Evolutionary conservation across 1,140 invertebrate species (phyloP).

Genomic region (Drosophila ohnishii): DNA sequence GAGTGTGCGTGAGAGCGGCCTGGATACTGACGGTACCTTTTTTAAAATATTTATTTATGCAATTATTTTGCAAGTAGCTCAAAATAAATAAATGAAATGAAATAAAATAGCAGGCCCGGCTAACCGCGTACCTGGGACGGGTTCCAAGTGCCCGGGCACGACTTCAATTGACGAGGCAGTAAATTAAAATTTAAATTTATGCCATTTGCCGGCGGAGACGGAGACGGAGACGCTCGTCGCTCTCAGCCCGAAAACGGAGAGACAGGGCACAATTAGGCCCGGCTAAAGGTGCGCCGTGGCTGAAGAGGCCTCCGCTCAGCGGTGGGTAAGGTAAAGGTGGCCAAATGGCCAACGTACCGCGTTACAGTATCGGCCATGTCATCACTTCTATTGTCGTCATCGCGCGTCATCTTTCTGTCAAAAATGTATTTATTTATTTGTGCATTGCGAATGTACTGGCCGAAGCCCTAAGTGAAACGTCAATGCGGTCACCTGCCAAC

Average conservation of each 20-base stretch:
- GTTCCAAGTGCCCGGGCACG: conserved; percentile 68
- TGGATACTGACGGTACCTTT: conserved; percentile 57
- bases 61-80: conserved; percentile 83
- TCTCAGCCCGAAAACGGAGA: conserved; percentile 36
- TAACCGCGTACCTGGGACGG: conserved; percentile 35
- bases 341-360: conserved; percentile 24
- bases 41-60: conserved; percentile 83
- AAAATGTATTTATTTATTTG: conserved; percentile 72
- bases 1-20: conserved; percentile 23
- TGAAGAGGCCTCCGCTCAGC: conserved; percentile 1
- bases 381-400: conserved; percentile 78
- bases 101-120: conserved; percentile 69
- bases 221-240: background rate
- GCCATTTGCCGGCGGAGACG: conserved; percentile 62
- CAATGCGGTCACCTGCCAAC: conserved; percentile 71
- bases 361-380: conserved; percentile 56
- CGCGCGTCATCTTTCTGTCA: conserved; percentile 73
- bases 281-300: conserved; percentile 37
- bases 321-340: conserved; percentile 8
- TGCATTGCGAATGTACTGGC: conserved; percentile 61
- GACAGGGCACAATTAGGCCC: conserved; percentile 54
- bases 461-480: conserved; percentile 64
- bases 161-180: conserved; percentile 78
- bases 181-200: conserved; percentile 83
- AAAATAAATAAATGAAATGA: conserved; percentile 83